A percentile compares a stretch with the other conserved stretches of the same genome.
Evolutionary conservation across 2,113 vertebrate species (phyloP).

Genomic region (Lepus europaeus): DNA sequence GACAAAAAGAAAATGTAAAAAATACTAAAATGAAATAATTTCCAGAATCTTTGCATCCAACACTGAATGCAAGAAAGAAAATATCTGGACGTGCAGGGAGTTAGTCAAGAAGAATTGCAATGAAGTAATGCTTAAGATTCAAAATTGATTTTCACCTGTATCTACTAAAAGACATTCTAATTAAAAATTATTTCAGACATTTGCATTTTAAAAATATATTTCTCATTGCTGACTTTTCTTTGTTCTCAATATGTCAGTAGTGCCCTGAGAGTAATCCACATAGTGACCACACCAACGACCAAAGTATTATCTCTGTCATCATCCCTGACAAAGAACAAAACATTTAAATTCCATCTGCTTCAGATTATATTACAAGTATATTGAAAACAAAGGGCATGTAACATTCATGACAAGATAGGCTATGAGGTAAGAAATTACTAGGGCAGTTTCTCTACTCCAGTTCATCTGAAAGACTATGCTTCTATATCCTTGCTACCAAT

Average conservation of each 20-base stretch:
- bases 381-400: neutral
- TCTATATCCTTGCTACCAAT: rapidly evolving
- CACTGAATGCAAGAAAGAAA: neutral
- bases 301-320: neutral
- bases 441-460: neutral
- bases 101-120: slow-evolving; percentile 35
- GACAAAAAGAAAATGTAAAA: neutral
- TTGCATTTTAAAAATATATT: slow-evolving; percentile 57
- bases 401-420: neutral
- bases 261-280: neutral
- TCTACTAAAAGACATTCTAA: slow-evolving; percentile 22
- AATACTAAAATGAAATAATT: slow-evolving; percentile 51
- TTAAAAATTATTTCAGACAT: slow-evolving; percentile 28
- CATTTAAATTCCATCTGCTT: neutral
- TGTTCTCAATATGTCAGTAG: neutral
- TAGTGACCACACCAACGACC: neutral
- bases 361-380: neutral
- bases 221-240: slow-evolving; percentile 48
- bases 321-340: neutral
- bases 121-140: slow-evolving; percentile 30
- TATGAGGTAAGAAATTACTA: neutral
- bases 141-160: neutral
- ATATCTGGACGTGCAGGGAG: neutral
- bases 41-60: neutral
- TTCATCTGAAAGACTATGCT: neutral